These are phyloP conservation scores for Caretta caretta DNA, from an alignment of 2,113 vertebrate genomes.

Conservation along the genomic window DNA sequence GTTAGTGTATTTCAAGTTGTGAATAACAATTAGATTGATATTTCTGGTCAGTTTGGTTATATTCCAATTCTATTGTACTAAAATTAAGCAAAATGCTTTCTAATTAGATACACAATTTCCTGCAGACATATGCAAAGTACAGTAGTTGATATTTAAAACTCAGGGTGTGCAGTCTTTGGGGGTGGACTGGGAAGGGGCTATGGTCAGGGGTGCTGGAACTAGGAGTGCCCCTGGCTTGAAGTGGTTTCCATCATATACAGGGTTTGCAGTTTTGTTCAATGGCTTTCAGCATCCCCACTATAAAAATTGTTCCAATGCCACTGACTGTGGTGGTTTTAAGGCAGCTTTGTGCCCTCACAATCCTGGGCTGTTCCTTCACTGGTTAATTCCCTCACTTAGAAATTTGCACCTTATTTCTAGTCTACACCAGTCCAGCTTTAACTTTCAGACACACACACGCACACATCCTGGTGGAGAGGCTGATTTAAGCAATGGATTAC, in stretches of 20 bases:
- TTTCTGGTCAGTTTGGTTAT: conserved; percentile 17
- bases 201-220: too few species aligned
- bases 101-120: neutral
- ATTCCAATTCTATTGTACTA: conserved; percentile 29
- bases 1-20: neutral
- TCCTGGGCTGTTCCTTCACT: neutral
- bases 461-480: neutral
- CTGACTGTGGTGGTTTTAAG: neutral
- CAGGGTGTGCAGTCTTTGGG: neutral
- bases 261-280: too few species aligned
- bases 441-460: too few species aligned
- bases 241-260: too few species aligned
- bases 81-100: neutral
- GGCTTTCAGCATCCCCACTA: too few species aligned
- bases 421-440: too few species aligned
- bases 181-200: neutral
- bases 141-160: neutral
- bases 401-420: neutral
- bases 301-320: too few species aligned
- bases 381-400: neutral
- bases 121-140: neutral
- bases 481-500: neutral
- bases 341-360: neutral
- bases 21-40: neutral
- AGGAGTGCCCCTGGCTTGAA: too few species aligned